Evolutionary conservation across 2,888 invertebrate species (phyloP).

Genomic region (Rhagonycha lutea): DNA sequence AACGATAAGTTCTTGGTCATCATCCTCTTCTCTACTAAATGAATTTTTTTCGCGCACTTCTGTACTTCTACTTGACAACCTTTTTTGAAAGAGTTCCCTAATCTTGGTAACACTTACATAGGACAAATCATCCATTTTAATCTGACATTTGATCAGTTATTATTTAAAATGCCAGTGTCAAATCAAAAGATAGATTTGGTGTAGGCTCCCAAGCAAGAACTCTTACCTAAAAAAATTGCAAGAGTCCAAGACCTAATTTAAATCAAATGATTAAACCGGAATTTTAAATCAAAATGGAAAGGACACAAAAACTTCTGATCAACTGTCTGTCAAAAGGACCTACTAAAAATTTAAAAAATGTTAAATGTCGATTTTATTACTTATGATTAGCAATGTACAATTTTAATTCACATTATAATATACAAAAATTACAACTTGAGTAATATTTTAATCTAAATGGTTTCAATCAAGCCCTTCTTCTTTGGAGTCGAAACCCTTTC

Average conservation of each 20-base stretch:
- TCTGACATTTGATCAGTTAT: neutral
- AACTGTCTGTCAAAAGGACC: neutral
- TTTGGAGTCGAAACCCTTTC: constrained; percentile 49
- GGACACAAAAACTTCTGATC: neutral
- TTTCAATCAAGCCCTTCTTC: constrained; percentile 58
- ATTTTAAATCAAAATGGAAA: neutral
- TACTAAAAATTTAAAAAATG: neutral
- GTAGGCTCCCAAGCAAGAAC: no score
- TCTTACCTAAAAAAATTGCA: no score
- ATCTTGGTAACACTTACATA: constrained; percentile 36
- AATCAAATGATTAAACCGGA: no score
- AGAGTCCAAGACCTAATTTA: no score
- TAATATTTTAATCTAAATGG: constrained; percentile 49
- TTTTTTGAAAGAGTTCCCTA: constrained; percentile 32
- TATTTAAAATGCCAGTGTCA: neutral
- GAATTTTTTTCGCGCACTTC: constrained; percentile 20
- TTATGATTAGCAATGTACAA: neutral
- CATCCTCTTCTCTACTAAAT: constrained; percentile 22
- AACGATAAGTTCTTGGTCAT: constrained; percentile 17
- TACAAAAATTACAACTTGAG: neutral
- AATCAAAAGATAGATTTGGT: neutral
- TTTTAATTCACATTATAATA: neutral
- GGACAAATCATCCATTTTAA: constrained; percentile 33
- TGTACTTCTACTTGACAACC: constrained; percentile 6
- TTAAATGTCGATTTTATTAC: neutral